Base-by-base conservation (phyloP, 1,140 invertebrate genomes). In the Metopolophium dirhodum region DNA sequence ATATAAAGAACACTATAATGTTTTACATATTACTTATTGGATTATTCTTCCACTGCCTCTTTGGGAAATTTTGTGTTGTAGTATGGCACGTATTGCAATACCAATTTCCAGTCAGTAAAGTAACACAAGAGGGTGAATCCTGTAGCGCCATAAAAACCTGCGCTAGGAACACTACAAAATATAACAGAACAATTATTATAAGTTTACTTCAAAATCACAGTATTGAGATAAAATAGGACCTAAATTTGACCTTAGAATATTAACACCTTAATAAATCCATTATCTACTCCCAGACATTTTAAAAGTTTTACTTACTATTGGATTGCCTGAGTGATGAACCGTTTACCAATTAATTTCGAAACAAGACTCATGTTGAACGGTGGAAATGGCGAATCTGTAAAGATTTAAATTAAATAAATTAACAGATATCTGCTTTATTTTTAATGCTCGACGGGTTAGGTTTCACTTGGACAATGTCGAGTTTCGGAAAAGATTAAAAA, bases 41-140 rank as follows among this genome's bases (percentile, higher is more conserved):
- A 45, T 54, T 93, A 54, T 86, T 93, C 91, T 93, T 93, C 82
- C 45, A 83, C 91, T 92, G 83, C 91, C 41, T 41, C 91, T 30
- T 93, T 86, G 14, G 91, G 91, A 95, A 97, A 98, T 95, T 98
- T 98, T 92, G 96, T 96, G 94, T 96, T 96, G 95, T 98, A 98
- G 95, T 96, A 97, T 41, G 97, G 97, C 85, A 98, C 95, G 94
- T 97, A 96, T 94, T 97, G 95, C 77, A 97, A 95, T 93, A 98
- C 95, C 26, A 96, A 94, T 95, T 97, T 97, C 97, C 97, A 98
- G 94, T 98, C 97, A 0, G 97, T 98, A 90, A 97, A 96, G 95
- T 97, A 98, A 22, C 97, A 95, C 8, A 97, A 61, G 0, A 95
- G 95, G 23, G 96, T 94, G 92, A 95, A 95, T 85, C 96, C 96